phyloP scores from a whole-genome alignment of 2,888 invertebrate species.

The Seira musarum region DNA sequence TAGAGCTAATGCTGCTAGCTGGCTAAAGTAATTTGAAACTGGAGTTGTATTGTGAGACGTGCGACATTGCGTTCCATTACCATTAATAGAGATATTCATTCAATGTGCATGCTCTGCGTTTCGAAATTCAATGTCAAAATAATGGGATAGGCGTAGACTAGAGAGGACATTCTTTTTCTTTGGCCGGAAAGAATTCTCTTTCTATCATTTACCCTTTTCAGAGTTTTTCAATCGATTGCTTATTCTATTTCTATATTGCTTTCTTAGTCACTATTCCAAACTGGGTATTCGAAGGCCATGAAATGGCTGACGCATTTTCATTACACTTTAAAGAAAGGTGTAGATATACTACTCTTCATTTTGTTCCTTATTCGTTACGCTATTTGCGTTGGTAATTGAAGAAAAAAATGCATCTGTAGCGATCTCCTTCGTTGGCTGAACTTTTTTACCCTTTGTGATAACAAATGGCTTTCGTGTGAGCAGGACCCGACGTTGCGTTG shows the following conservation, averaged over 20 bases:
- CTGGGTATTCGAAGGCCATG: neutral
- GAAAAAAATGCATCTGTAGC: conserved; percentile 20
- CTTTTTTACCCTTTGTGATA: no score
- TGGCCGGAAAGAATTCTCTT: neutral
- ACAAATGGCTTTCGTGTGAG: no score
- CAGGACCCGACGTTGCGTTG: no score
- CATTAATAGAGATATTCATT: conserved; percentile 3
- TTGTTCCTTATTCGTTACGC: conserved; percentile 23
- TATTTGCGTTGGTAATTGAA: conserved; percentile 14
- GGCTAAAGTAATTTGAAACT: conserved; percentile 3
- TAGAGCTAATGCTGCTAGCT: neutral
- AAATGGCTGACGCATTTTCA: conserved; percentile 1
- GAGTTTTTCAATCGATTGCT: no score
- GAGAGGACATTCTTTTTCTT: conserved; percentile 2
- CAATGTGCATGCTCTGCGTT: neutral
- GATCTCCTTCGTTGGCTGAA: no score
- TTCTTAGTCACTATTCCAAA: no score
- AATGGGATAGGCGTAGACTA: conserved; percentile 23
- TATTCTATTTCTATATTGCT: no score
- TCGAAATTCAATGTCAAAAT: conserved; percentile 20
- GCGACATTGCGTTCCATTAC: neutral
- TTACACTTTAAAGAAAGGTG: conserved; percentile 21
- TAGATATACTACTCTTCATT: conserved; percentile 13
- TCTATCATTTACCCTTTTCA: no score
- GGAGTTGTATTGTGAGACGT: neutral